These are phyloP conservation scores for Venturia canescens DNA, from an alignment of 1,140 invertebrate genomes.

Conservation along the genomic window DNA sequence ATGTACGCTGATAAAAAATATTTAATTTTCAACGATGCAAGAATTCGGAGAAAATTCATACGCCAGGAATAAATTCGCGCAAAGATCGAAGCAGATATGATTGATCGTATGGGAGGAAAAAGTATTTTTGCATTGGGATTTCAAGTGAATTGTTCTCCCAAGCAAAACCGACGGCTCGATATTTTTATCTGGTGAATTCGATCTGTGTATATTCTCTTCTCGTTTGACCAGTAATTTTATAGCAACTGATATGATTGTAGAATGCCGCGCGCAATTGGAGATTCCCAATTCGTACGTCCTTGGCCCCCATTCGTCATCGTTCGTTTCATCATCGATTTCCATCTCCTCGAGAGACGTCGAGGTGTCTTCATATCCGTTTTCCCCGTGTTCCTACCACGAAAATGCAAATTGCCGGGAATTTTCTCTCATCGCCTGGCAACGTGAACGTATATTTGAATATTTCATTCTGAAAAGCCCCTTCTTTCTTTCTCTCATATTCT, in stretches of 20 bases:
- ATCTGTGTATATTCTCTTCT: background rate
- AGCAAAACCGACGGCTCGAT: background rate
- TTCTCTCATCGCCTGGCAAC: background rate
- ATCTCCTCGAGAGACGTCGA: background rate
- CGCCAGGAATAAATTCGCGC: background rate
- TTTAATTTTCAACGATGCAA: no score
- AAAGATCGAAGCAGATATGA: background rate
- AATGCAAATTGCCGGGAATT: conserved; percentile 38
- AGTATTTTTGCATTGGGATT: background rate
- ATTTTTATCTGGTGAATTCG: background rate
- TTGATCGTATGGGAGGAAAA: background rate
- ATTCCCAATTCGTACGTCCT: background rate
- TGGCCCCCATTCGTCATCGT: background rate
- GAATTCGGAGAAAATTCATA: background rate
- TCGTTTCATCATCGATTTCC: conserved; percentile 11
- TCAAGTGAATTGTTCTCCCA: background rate
- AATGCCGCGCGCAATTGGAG: background rate
- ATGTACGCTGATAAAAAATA: no score
- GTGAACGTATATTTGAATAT: conserved; percentile 12
- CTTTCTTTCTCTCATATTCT: no score
- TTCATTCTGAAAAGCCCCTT: conserved; percentile 38
- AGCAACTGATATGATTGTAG: background rate
- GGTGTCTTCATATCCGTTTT: conserved; percentile 32
- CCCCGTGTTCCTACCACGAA: conserved; percentile 26
- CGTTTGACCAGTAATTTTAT: background rate